phyloP scores from a whole-genome alignment of 2,113 vertebrate genomes.

The Corvus moneduloides region DNA sequence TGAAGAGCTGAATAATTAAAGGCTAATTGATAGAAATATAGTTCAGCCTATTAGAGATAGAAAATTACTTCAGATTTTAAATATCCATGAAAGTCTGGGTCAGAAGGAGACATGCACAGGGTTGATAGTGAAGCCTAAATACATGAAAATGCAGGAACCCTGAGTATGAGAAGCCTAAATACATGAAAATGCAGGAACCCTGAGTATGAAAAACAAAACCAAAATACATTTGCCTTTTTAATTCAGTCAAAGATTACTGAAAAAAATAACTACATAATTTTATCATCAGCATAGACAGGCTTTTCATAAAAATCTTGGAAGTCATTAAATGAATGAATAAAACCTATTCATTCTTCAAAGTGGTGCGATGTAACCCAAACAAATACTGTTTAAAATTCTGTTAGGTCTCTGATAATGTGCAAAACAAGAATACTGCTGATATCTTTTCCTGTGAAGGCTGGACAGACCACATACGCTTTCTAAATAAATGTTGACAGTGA shows the following conservation, averaged over 20 bases:
- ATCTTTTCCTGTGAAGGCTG: not conserved
- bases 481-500: not conserved
- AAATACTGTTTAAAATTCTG: not conserved
- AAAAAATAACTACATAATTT: not conserved
- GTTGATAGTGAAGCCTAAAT: not conserved
- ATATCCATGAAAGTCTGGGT: not conserved
- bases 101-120: rapidly evolving
- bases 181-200: not conserved
- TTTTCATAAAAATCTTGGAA: not conserved
- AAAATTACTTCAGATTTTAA: not conserved
- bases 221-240: not conserved
- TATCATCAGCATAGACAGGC: not conserved
- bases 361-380: not conserved
- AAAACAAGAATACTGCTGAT: not conserved
- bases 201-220: not conserved
- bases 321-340: not conserved
- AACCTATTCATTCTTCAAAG: not conserved
- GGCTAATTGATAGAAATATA: not conserved
- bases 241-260: not conserved
- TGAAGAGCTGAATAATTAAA: not conserved
- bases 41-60: not conserved
- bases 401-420: not conserved
- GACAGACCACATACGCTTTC: not conserved
- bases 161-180: not conserved
- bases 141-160: not conserved